Evolutionary conservation across 2,797 vertebrate species (phyloP).

Genomic region (Falco naumanni): DNA sequence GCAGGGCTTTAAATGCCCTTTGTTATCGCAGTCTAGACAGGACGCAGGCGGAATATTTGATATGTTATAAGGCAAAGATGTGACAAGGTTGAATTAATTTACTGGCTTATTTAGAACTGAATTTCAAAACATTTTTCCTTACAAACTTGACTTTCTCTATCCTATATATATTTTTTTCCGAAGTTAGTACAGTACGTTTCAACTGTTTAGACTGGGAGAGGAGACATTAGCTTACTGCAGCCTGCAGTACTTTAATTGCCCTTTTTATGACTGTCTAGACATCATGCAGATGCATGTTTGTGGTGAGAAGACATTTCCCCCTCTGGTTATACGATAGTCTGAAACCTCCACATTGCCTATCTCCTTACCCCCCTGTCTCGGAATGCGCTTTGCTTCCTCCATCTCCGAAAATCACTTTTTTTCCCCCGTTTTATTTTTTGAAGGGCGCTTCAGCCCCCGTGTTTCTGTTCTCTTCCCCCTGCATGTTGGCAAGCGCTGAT

Average conservation of each 20-base stretch:
- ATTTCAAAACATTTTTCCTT: conserved; percentile 69
- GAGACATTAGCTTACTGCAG: conserved; percentile 66
- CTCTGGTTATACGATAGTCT: conserved; percentile 63
- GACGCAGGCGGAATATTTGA: conserved; percentile 80
- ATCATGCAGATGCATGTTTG: conserved; percentile 78
- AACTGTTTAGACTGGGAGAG: conserved; percentile 66
- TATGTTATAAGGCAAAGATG: conserved; percentile 73
- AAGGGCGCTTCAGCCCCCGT: background rate
- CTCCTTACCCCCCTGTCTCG: conserved; percentile 46
- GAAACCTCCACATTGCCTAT: conserved; percentile 55
- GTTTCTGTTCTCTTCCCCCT: background rate
- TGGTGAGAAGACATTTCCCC: conserved; percentile 72
- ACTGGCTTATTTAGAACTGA: conserved; percentile 71
- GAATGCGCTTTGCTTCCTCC: background rate
- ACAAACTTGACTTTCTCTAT: conserved; percentile 25
- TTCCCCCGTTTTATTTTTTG: background rate
- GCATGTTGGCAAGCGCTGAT: background rate
- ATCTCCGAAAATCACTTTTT: conserved; percentile 12
- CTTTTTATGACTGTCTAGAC: conserved; percentile 82
- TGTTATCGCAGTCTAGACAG: conserved; percentile 85
- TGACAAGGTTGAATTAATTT: conserved; percentile 79
- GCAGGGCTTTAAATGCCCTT: conserved; percentile 80
- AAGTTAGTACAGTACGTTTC: conserved; percentile 32
- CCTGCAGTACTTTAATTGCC: conserved; percentile 77
- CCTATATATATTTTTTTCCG: background rate